A percentile compares a stretch with the other conserved stretches of the same genome.
phyloP scores from a whole-genome alignment of 37 sponge, comb jelly and placozoan genomes.

The Petrosia ficiformis region DNA sequence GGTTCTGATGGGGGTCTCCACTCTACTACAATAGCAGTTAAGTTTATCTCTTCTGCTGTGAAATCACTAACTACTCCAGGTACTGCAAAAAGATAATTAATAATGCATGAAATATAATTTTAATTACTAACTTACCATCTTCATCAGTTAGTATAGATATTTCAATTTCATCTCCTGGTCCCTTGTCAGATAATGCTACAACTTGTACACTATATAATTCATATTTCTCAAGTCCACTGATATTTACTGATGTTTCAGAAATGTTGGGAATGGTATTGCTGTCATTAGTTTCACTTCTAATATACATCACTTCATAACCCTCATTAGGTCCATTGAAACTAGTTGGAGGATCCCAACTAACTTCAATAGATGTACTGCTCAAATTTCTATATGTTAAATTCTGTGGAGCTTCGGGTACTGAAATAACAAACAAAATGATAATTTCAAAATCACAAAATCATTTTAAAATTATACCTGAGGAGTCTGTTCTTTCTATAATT shows the following conservation, averaged over 20 bases:
- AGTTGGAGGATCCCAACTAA: slow-evolving; percentile 35
- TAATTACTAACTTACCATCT: slow-evolving; percentile 1
- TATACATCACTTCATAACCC: neutral
- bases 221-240: slow-evolving; percentile 12
- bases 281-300: neutral
- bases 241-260: neutral
- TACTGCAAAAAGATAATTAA: neutral
- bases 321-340: slow-evolving; percentile 2
- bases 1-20: slow-evolving; percentile 21
- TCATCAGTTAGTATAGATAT: slow-evolving; percentile 2
- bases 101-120: neutral
- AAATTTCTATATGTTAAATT: slow-evolving; percentile 10
- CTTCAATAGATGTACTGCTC: slow-evolving; percentile 51
- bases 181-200: neutral
- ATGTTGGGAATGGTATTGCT: neutral
- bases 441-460: neutral
- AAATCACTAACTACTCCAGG: neutral
- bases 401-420: slow-evolving; percentile 51
- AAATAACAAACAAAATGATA: neutral
- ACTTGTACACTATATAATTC: neutral
- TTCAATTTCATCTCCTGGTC: neutral
- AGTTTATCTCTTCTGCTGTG: neutral
- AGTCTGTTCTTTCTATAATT: slow-evolving; percentile 12
- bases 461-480: slow-evolving; percentile 36
- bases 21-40: neutral